Conservation (phyloP, 2,888 invertebrate species). For the Drosophila cognata region DNA sequence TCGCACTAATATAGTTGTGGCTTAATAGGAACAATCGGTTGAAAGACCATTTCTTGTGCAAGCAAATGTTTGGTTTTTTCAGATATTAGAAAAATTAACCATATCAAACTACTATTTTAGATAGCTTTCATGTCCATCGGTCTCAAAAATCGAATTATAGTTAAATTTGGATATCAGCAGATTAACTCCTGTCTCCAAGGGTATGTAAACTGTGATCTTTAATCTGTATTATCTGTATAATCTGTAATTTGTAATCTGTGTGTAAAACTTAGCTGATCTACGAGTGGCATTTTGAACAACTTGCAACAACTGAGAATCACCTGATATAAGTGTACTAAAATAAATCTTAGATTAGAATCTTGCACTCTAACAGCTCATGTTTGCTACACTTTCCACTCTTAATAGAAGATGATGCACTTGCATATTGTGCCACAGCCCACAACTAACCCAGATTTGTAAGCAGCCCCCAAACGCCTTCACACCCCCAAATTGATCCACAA, state of each 20-base stretch:
- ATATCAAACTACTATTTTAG: rapidly evolving
- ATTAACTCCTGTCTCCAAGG: background rate
- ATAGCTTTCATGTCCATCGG: too few species aligned
- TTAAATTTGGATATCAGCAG: background rate
- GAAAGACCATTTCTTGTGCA: background rate
- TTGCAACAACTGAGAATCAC: background rate
- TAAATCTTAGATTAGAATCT: constrained; percentile 3
- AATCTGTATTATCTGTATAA: too few species aligned
- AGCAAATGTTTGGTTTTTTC: background rate
- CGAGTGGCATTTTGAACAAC: background rate
- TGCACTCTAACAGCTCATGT: background rate
- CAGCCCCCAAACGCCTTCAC: background rate
- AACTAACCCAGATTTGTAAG: constrained; percentile 50
- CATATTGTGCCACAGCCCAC: constrained; percentile 18
- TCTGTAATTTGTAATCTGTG: too few species aligned
- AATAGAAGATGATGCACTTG: constrained; percentile 5
- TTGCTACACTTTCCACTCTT: background rate
- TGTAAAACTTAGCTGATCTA: background rate
- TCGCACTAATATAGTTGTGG: background rate
- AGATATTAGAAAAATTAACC: background rate
- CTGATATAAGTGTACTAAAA: background rate
- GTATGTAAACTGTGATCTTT: background rate
- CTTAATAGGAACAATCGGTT: background rate
- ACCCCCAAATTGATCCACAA: constrained; percentile 1
- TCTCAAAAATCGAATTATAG: background rate